Evolutionary conservation across 2,797 vertebrate species (phyloP), one percentile per base, ranked within the genome.

Genomic region (Pangasius mekongensis): DNA sequence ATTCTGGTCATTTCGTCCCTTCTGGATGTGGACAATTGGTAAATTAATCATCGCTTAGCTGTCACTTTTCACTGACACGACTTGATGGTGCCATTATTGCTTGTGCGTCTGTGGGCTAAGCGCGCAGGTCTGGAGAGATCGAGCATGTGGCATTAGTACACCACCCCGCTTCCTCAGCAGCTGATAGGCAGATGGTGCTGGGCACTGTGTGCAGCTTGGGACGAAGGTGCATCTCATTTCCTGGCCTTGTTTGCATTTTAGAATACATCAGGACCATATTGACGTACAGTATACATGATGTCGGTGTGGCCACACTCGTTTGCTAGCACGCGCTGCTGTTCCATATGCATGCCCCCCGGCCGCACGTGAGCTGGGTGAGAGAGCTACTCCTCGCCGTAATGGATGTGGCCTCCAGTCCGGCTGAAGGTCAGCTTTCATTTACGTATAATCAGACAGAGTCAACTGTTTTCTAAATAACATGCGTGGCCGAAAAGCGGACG

Each of bases 241-340:
- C 97, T 83, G 97, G 97, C 95, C 98, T 99, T 99, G 98, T 99
- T 99, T 99, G 98, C 97, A 99, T 99, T 98, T 98, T 98, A 98
- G 98, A 98, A 97, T 97, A 98, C 98, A 98, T 97, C 96, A 97
- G 96, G 96, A 97, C 98, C 98, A 98, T 99, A 99, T 98, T 99
- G 97, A 98, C 96, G 97, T 97, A 98, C 97, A 97, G 97, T 98
- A 98, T 98, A 98, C 97, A 98, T 97, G 96, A 97, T 98, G 97
- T 98, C 97, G 97, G 96, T 94, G 96, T 90, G 94, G 95, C 92
- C 94, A 91, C 94, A 94, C 96, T 96, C 94, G 94, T 96, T 96
- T 96, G 96, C 95, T 93, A 92, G 92, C 91, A 93, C 92, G 87
- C 90, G 91, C 88, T 93, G 92, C 96, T 96, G 95, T 95, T 97